These are phyloP conservation scores for Aspiorhynchus laticeps DNA, from an alignment of 2,113 vertebrate species.

Conservation along the genomic window DNA sequence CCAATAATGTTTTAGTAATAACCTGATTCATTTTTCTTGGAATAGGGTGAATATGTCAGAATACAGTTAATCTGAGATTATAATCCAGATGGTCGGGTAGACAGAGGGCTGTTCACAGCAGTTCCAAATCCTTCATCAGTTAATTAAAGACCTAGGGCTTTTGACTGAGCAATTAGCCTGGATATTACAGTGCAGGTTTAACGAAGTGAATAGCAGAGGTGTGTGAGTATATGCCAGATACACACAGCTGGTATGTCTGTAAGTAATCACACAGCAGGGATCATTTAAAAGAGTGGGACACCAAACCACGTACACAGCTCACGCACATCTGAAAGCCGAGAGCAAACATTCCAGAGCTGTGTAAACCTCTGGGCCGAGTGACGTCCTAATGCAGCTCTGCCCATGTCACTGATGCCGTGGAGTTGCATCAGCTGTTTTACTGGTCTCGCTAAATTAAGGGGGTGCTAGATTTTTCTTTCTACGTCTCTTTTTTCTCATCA, in stretches of 20 bases:
- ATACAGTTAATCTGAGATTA: conserved; percentile 35
- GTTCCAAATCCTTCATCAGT: conserved; percentile 36
- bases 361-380: conserved; percentile 47
- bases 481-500: not conserved
- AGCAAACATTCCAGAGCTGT: conserved; percentile 39
- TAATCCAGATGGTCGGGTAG: conserved; percentile 15
- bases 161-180: conserved; percentile 55
- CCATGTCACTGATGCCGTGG: conserved; percentile 33
- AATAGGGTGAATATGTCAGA: conserved; percentile 10
- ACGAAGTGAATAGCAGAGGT: conserved; percentile 43
- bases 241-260: conserved; percentile 28
- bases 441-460: not conserved
- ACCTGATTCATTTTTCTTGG: conserved; percentile 18
- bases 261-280: conserved; percentile 34
- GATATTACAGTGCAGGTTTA: conserved; percentile 58
- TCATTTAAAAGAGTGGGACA: conserved; percentile 31
- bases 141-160: conserved; percentile 40
- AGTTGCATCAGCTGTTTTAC: conserved; percentile 39
- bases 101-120: not conserved
- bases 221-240: conserved; percentile 44
- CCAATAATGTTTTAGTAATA: not conserved
- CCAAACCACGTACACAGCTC: not conserved
- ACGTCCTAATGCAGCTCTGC: conserved; percentile 44
- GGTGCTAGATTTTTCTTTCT: conserved; percentile 20
- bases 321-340: conserved; percentile 27